Evolutionary conservation across 2,797 vertebrate genomes (phyloP), one percentile per base, ranked within the genome.

Genomic region (Triplophysa bombifrons): DNA sequence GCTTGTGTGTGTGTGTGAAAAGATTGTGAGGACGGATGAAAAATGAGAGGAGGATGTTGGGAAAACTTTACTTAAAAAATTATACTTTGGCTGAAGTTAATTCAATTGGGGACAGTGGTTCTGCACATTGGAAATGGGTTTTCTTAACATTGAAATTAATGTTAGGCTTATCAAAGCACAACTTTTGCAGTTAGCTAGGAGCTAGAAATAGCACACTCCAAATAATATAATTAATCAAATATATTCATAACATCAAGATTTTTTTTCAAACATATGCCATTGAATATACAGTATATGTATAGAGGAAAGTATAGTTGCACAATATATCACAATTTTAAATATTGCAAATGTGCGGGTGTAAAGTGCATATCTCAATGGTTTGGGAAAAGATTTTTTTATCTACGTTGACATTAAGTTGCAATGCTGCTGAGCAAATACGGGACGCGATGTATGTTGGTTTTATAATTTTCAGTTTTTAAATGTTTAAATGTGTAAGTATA

Each of bases 11-110:
- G 70, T 70, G 80, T 60, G 66, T 73, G 44, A 13, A 48, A 48
- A 48, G 73, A 66, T 25, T 75, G 81, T 75, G 83, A 68, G 46
- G 84, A 72, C 80, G 88, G 89, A 91, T 91, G 91, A 92, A 90
- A 93, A 93, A 91, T 89, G 87, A 90, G 88, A 91, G 85, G 88
- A 90, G 86, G 85, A 88, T 88, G 90, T 90, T 89, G 88, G 78
- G 19, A 83, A 90, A 92, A 92, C 81, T 81, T 82, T 76, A 10
- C 48, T 30, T 27, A 30, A 27, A 63, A 61, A 63, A 44, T 38
- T 17, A 22, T 44, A 44, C 71, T 17, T 22, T 16, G 55, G 17
- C 41, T 51, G 34, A 34, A 34, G 7, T 17, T 63, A 63, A 63
- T 63, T 63, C 60, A 34, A 63, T 63, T 63, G 60, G 16, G 41